Conservation (phyloP, 2,888 invertebrate genomes). For the Mycogona germanica region DNA sequence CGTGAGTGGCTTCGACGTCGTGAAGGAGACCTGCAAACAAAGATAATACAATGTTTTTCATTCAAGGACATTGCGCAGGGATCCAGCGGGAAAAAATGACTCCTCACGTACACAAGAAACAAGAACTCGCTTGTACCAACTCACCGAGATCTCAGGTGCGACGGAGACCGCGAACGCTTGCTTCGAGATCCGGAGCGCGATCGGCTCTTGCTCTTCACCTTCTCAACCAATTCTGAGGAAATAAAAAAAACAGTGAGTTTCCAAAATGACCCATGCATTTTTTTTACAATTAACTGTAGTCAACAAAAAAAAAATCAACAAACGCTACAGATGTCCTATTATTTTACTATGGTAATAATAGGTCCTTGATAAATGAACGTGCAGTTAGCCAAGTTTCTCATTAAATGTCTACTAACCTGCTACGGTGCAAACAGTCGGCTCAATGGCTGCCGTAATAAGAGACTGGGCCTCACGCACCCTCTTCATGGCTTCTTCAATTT, state of each 20-base stretch:
- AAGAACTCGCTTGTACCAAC: neutral
- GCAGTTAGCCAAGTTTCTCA: neutral
- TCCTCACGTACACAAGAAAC: too few species aligned
- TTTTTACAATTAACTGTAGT: too few species aligned
- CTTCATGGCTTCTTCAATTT: constrained; percentile 95
- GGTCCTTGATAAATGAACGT: neutral
- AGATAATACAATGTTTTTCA: too few species aligned
- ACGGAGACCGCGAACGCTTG: constrained; percentile 42
- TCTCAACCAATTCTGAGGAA: constrained; percentile 16
- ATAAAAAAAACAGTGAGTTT: too few species aligned
- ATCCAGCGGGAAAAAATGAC: too few species aligned
- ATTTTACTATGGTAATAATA: too few species aligned
- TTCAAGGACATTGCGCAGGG: too few species aligned
- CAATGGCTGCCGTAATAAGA: constrained; percentile 85
- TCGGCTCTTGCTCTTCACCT: constrained; percentile 17
- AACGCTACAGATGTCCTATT: too few species aligned
- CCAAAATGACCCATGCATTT: too few species aligned
- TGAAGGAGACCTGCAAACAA: constrained; percentile 11
- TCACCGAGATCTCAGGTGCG: constrained; percentile 23
- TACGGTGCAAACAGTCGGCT: constrained; percentile 41
- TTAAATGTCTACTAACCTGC: neutral
- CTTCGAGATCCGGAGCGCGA: constrained; percentile 39
- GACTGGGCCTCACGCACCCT: constrained; percentile 92
- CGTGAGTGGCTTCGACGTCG: constrained; percentile 13
- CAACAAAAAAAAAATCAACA: neutral